Evolutionary conservation across 2,888 invertebrate species (phyloP).

Genomic region (Acheta domesticus): DNA sequence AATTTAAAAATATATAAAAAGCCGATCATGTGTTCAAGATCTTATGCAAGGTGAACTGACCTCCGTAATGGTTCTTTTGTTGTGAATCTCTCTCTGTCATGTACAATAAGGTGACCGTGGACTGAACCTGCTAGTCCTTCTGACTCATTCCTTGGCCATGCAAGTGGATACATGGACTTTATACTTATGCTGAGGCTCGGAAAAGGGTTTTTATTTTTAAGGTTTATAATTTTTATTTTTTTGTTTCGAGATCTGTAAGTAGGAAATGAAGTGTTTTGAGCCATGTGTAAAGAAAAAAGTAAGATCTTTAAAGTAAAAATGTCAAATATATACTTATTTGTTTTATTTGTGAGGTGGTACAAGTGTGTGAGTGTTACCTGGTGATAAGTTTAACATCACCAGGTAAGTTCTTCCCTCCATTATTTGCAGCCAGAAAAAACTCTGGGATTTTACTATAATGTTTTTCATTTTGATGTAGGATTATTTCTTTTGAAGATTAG

Average conservation of each 20-base stretch:
- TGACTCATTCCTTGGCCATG: slow-evolving; percentile 35
- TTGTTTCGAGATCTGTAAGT: slow-evolving; percentile 47
- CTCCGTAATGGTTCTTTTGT: slow-evolving; percentile 4
- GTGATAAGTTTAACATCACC: too few species aligned
- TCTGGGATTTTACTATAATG: too few species aligned
- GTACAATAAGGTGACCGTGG: slow-evolving; percentile 25
- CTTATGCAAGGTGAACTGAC: slow-evolving; percentile 18
- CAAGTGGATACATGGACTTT: slow-evolving; percentile 31
- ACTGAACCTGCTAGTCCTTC: slow-evolving; percentile 37
- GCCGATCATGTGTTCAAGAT: not conserved
- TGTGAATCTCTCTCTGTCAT: slow-evolving; percentile 20
- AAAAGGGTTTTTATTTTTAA: slow-evolving; percentile 35
- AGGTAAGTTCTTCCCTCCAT: too few species aligned
- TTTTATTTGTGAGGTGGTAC: not conserved
- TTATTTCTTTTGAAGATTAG: too few species aligned
- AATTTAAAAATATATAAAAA: slow-evolving; percentile 18
- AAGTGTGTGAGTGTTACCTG: too few species aligned
- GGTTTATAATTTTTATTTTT: slow-evolving; percentile 32
- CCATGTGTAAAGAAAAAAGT: slow-evolving; percentile 52
- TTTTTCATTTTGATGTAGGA: too few species aligned
- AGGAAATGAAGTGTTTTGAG: slow-evolving; percentile 48
- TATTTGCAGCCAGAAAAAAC: too few species aligned
- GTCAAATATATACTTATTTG: slow-evolving; percentile 22
- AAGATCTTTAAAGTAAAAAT: slow-evolving; percentile 47
- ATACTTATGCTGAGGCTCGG: slow-evolving; percentile 33